Evolutionary conservation across 2,113 vertebrate species (phyloP), one percentile per base, ranked within the genome.

Genomic region (Paracanthobrama guichenoti): DNA sequence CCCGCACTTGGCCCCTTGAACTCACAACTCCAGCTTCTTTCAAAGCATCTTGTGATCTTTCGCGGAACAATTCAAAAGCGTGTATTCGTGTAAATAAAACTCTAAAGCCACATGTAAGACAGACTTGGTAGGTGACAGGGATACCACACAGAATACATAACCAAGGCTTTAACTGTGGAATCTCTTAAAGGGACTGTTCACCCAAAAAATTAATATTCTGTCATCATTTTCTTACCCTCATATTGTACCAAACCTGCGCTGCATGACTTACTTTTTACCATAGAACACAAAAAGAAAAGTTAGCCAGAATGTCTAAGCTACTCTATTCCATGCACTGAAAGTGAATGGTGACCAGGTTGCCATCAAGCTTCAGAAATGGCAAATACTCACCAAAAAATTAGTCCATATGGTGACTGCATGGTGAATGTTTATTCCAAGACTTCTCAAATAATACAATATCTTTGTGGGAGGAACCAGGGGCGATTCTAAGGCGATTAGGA

Each of bases 1-100:
- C 81, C 76, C 14, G 48, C 81, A 76, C 24, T 24, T 59, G 84
- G 53, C 69, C 46, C 87, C 26, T 22, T 53, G 24, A 81, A 71
- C 76, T 57, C 53, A 12, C 60, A 28, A 35, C 31, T 79, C 46
- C 60, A 48, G 73, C 14, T 39, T 18, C 42, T 85, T 80, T 81
- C 69, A 71, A 79, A 31, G 31, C 8, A 39, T 64, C 53, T 74
- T 18, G 66, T 86, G 69, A 75, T 82, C 67, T 79, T 26, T 14
- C 35, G n/a, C 14, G 6, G 10, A 79, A 64, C 39, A 48, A 35
- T n/a, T 46, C 24, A 73, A 79, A 69, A 55, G 64, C 16, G 9
- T 48, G 39, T 39, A 39, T 39, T 39, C 39, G 39, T 39, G 64
- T 31, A 62, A 73, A 72, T 79, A 71, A 83, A 24, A 67, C 35